Conservation (phyloP, 2,888 invertebrate genomes). For the Branchellion lobata region DNA sequence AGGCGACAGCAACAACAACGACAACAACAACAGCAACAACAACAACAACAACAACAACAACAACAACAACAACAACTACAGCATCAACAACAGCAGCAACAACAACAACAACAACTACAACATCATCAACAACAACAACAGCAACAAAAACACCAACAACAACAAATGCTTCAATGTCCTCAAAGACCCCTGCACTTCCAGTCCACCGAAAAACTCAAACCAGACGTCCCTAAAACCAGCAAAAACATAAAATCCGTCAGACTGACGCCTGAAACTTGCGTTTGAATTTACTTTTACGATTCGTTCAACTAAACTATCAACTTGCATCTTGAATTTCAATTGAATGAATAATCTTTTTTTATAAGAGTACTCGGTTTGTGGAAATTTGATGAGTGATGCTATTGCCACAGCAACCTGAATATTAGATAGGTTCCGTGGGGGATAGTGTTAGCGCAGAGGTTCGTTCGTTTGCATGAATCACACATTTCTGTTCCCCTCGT, state of each 20-base stretch:
- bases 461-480: no score
- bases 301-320: no score
- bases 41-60: background rate
- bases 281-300: constrained; percentile 2
- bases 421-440: no score
- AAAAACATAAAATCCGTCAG: constrained; percentile 38
- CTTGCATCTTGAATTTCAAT: no score
- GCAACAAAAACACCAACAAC: background rate
- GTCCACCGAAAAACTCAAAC: constrained; percentile 36
- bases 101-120: constrained; percentile 1
- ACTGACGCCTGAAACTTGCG: constrained; percentile 46
- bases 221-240: constrained; percentile 21
- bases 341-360: no score
- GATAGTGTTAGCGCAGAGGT: no score
- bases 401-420: no score
- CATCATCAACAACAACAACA: constrained; percentile 14
- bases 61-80: background rate
- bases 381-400: no score
- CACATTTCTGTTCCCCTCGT: no score
- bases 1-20: background rate
- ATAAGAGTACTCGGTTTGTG: no score
- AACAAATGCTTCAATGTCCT: background rate
- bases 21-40: constrained; percentile 9
- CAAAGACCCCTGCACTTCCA: constrained; percentile 7
- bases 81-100: background rate